Evolutionary conservation across 2,113 vertebrate species (phyloP).

Genomic region (Melanerpes formicivorus): DNA sequence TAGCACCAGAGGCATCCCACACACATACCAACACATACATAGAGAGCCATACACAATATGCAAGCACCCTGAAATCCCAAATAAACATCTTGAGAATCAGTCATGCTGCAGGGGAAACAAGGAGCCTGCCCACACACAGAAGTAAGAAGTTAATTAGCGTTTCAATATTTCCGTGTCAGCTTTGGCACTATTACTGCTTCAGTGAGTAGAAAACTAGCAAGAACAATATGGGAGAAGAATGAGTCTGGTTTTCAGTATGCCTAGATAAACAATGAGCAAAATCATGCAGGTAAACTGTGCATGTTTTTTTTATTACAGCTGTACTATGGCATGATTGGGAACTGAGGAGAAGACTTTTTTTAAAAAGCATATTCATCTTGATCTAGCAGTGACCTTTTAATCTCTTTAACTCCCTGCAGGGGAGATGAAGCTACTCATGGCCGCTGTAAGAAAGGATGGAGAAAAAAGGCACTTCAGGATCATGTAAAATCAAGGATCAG

Average conservation of each 20-base stretch:
- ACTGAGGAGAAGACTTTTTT: background rate
- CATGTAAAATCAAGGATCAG: background rate
- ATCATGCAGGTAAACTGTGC: background rate
- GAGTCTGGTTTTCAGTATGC: background rate
- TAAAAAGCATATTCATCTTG: background rate
- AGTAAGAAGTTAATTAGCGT: slow-evolving; percentile 55
- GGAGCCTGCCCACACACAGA: slow-evolving; percentile 34
- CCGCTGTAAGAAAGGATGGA: background rate
- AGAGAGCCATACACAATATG: slow-evolving; percentile 11
- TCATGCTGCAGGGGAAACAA: slow-evolving; percentile 28
- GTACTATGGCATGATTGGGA: background rate
- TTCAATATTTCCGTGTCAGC: slow-evolving; percentile 33
- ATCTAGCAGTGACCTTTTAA: slow-evolving; percentile 19
- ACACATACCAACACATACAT: slow-evolving; percentile 39
- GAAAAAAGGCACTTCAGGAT: background rate
- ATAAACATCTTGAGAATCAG: slow-evolving; percentile 29
- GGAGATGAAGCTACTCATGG: background rate
- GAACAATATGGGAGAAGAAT: background rate
- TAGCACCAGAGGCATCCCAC: slow-evolving; percentile 42
- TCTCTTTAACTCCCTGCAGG: background rate
- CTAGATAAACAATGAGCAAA: background rate
- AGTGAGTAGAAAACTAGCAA: background rate
- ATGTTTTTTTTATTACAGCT: background rate
- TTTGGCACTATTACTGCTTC: background rate
- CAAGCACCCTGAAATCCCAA: slow-evolving; percentile 49